These are phyloP conservation scores for Avahi laniger DNA, from an alignment of 2,797 vertebrate genomes.

Conservation along the genomic window DNA sequence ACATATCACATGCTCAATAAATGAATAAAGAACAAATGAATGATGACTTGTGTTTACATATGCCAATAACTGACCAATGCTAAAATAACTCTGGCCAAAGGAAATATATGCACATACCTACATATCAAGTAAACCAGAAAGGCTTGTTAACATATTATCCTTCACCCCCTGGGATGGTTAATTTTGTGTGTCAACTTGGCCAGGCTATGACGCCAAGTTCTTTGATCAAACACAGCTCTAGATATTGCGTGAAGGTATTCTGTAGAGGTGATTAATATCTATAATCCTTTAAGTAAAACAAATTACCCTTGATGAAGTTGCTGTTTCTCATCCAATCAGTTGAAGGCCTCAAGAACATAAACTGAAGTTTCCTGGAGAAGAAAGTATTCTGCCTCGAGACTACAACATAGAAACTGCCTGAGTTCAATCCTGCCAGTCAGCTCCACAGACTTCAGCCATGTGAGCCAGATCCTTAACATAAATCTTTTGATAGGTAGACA, in stretches of 20 bases:
- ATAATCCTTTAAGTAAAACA: background rate
- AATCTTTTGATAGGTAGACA: background rate
- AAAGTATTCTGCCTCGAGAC: background rate
- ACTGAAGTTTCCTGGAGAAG: background rate
- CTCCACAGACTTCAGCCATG: background rate
- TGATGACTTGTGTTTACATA: background rate
- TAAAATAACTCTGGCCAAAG: background rate
- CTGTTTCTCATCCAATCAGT: background rate
- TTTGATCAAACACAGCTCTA: background rate
- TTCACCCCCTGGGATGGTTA: background rate
- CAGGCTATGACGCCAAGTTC: background rate
- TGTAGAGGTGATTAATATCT: background rate
- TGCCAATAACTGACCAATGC: background rate
- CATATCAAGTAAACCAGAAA: background rate
- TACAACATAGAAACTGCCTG: background rate
- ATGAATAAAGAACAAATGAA: background rate
- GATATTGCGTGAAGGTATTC: background rate
- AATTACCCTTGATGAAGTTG: background rate
- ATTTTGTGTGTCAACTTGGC: background rate
- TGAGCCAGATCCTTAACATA: background rate
- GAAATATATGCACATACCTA: background rate
- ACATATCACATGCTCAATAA: background rate
- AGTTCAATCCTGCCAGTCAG: background rate
- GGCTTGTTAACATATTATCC: background rate
- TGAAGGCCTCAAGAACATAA: background rate